Evolutionary conservation across 2,888 invertebrate species (phyloP).

Genomic region (Dynastes maya): DNA sequence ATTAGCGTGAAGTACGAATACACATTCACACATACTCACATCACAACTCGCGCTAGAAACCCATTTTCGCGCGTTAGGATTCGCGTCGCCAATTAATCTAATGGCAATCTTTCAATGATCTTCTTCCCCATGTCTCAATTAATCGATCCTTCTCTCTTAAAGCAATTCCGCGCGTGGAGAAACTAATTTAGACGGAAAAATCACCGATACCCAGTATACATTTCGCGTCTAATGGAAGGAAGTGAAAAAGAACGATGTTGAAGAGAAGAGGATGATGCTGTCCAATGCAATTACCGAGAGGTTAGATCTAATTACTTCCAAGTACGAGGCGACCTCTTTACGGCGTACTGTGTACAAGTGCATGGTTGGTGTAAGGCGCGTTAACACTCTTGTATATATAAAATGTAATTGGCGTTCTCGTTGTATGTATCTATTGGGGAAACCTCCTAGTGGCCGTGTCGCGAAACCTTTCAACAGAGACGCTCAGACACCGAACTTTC

Average conservation of each 20-base stretch:
- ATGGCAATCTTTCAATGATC: constrained; percentile 28
- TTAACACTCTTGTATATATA: constrained; percentile 41
- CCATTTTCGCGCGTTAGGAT: constrained; percentile 17
- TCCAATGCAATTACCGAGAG: constrained; percentile 26
- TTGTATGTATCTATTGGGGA: not conserved
- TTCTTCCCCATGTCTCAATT: constrained; percentile 25
- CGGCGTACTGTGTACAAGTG: constrained; percentile 9
- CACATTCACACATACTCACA: not conserved
- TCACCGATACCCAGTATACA: not conserved
- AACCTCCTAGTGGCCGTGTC: constrained; percentile 22
- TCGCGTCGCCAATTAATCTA: constrained; percentile 19
- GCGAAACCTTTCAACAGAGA: constrained; percentile 44
- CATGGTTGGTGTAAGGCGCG: constrained; percentile 5
- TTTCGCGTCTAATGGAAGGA: constrained; percentile 13
- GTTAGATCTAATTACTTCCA: constrained; percentile 28
- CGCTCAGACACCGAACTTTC: constrained; percentile 25
- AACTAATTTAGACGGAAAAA: constrained; percentile 29
- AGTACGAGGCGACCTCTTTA: constrained; percentile 37
- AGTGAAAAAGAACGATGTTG: not conserved
- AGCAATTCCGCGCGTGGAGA: constrained; percentile 4
- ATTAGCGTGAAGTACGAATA: constrained; percentile 19
- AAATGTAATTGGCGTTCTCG: constrained; percentile 22
- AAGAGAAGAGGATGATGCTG: constrained; percentile 11
- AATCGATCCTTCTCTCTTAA: constrained; percentile 21
- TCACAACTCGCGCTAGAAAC: constrained; percentile 16